Evolutionary conservation across 2,113 vertebrate species (phyloP).

Genomic region (Carassius auratus): DNA sequence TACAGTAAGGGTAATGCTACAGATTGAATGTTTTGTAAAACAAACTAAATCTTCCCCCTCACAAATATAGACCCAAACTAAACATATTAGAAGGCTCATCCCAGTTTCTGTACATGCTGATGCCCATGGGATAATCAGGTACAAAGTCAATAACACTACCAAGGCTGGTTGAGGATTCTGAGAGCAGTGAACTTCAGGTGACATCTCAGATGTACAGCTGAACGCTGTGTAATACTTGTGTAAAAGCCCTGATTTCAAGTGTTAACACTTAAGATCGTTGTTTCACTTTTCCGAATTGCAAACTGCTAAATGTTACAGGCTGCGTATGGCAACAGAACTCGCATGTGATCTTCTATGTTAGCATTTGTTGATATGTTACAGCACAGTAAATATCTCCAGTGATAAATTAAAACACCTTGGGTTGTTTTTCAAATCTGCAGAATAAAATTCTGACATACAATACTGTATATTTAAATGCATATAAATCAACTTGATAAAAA

Average conservation of each 20-base stretch:
- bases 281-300: not conserved
- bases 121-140: slow-evolving; percentile 32
- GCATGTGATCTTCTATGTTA: slow-evolving; percentile 5
- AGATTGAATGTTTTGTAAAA: slow-evolving; percentile 40
- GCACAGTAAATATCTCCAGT: slow-evolving; percentile 21
- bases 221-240: slow-evolving; percentile 8
- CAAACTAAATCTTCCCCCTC: slow-evolving; percentile 9
- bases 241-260: not conserved
- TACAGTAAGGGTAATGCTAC: slow-evolving; percentile 54
- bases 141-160: slow-evolving; percentile 49
- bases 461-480: not conserved
- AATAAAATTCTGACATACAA: not conserved
- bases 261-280: no score
- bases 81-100: slow-evolving; percentile 39
- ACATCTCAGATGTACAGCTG: slow-evolving; percentile 26
- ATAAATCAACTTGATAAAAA: not conserved
- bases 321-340: slow-evolving; percentile 25
- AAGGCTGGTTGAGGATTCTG: slow-evolving; percentile 55
- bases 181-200: slow-evolving; percentile 33
- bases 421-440: not conserved
- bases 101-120: slow-evolving; percentile 41
- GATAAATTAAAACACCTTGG: not conserved
- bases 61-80: slow-evolving; percentile 21
- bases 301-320: slow-evolving; percentile 22
- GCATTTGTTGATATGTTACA: slow-evolving; percentile 34